A percentile compares a stretch with the other conserved stretches of the same genome.
phyloP scores from a whole-genome alignment of 1,140 invertebrate species.

The Leguminivora glycinivorella region DNA sequence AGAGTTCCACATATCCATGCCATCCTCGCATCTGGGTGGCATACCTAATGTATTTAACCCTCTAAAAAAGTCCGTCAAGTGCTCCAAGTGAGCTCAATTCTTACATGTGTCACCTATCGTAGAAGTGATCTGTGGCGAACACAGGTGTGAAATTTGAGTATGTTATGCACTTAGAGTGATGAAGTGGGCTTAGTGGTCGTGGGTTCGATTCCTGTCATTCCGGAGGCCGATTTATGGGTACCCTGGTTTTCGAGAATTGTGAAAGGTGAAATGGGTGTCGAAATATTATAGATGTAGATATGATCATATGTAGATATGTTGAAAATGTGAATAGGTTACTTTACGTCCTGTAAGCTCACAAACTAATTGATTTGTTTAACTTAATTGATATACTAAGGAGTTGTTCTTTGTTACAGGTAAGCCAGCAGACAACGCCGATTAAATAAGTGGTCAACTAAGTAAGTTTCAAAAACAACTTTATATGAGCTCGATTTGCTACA shows the following conservation, averaged over 20 bases:
- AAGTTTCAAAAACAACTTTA: too few relatives aligned
- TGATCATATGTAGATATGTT: too few relatives aligned
- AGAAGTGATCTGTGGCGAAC: neutral
- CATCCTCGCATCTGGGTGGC: too few relatives aligned
- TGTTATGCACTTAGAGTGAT: constrained; percentile 7
- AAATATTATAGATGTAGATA: too few relatives aligned
- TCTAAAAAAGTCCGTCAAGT: too few relatives aligned
- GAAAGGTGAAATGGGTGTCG: neutral
- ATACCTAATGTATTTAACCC: neutral
- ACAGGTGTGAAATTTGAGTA: constrained; percentile 8
- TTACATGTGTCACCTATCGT: neutral
- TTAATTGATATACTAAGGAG: neutral
- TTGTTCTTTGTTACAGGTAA: neutral
- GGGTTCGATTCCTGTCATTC: neutral
- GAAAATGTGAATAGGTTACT: too few relatives aligned
- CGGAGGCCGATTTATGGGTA: neutral
- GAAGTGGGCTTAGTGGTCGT: neutral
- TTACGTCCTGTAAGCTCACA: too few relatives aligned
- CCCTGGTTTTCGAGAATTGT: neutral
- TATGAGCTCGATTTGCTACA: too few relatives aligned
- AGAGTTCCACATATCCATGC: too few relatives aligned
- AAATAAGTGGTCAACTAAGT: too few relatives aligned
- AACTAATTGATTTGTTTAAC: too few relatives aligned
- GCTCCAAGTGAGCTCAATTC: neutral
- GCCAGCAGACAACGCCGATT: neutral